These are phyloP conservation scores for Synergus gifuensis DNA, from an alignment of 2,888 invertebrate genomes.

Conservation along the genomic window DNA sequence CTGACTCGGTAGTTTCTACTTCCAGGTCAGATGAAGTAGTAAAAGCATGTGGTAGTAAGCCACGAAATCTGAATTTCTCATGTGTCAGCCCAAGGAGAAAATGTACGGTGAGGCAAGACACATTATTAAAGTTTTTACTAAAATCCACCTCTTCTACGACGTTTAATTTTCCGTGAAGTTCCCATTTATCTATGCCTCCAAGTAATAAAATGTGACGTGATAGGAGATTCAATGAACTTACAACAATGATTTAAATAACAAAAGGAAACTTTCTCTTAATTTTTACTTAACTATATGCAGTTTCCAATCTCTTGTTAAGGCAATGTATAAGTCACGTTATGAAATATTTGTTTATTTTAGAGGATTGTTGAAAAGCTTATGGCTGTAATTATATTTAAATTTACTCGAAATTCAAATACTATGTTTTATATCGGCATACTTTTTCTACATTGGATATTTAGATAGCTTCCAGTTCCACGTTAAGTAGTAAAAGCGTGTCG, in stretches of 20 bases:
- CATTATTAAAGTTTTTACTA: background rate
- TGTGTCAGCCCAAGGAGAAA: conserved; percentile 1
- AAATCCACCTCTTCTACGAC: background rate
- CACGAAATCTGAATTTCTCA: background rate
- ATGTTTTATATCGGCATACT: background rate
- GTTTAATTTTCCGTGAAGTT: too few relatives aligned
- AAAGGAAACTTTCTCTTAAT: background rate
- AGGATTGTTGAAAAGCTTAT: background rate
- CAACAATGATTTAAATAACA: too few relatives aligned
- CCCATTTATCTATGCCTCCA: too few relatives aligned
- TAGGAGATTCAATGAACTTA: too few relatives aligned
- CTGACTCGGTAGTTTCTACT: background rate
- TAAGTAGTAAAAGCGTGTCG: background rate
- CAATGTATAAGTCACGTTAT: too few relatives aligned
- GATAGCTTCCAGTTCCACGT: background rate
- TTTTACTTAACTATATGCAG: background rate
- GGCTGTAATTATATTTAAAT: background rate
- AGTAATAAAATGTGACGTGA: too few relatives aligned
- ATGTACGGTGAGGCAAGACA: background rate
- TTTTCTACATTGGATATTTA: background rate
- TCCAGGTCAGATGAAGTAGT: background rate
- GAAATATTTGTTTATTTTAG: background rate
- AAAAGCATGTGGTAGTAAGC: background rate
- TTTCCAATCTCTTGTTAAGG: background rate
- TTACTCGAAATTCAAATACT: background rate